Evolutionary conservation across 2,113 vertebrate genomes (phyloP).

Genomic region (Aythya baeri): DNA sequence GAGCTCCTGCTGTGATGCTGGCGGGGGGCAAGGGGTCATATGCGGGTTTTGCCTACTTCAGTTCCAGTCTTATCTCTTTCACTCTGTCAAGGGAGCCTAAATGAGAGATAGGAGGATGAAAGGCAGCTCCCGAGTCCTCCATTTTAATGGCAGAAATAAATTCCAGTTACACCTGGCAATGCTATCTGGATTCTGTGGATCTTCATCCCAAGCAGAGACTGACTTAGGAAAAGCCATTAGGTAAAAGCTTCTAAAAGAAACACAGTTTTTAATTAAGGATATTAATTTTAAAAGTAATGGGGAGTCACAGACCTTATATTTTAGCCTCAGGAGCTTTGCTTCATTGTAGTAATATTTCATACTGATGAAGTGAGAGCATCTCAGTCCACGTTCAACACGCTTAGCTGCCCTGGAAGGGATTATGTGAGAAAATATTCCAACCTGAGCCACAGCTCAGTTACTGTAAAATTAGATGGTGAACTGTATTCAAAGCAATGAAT

Average conservation of each 20-base stretch:
- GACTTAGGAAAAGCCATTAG: background rate
- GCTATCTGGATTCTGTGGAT: background rate
- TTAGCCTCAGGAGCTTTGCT: slow-evolving; percentile 5
- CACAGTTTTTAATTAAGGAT: slow-evolving; percentile 6
- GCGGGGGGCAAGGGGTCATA: slow-evolving; percentile 63
- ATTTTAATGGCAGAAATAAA: slow-evolving; percentile 64
- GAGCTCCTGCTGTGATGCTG: background rate
- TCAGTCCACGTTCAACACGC: background rate
- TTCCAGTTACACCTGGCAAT: slow-evolving; percentile 61
- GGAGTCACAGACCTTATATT: background rate
- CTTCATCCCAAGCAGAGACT: slow-evolving; percentile 6
- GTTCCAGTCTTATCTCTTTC: slow-evolving; percentile 69
- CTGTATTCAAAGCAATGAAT: background rate
- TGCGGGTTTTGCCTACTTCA: slow-evolving; percentile 48
- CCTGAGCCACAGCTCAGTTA: background rate
- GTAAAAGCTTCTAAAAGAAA: background rate
- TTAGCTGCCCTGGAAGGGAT: background rate
- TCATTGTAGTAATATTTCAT: background rate
- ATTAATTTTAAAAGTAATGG: background rate
- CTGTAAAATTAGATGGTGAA: background rate
- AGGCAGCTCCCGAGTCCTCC: slow-evolving; percentile 8
- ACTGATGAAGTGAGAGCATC: fast-evolving
- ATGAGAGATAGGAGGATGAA: slow-evolving; percentile 56
- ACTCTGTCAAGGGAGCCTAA: slow-evolving; percentile 9
- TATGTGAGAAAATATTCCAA: background rate